Percentiles rank a stretch among this genome's conserved stretches.
phyloP scores from a whole-genome alignment of 2,888 invertebrate genomes.

The Sphaerophoria rueppellii region DNA sequence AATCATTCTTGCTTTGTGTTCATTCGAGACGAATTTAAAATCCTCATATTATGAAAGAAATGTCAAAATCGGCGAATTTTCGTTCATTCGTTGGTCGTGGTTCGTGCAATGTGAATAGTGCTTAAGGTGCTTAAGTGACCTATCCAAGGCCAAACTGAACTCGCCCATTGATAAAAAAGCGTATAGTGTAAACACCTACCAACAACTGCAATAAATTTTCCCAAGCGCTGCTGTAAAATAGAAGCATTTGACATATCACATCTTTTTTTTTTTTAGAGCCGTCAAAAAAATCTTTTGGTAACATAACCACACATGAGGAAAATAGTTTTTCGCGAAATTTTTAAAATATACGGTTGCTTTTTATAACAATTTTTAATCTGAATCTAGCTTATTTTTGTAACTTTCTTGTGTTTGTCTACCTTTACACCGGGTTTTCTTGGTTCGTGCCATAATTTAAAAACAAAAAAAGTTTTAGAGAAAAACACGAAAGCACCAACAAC shows the following conservation, averaged over 20 bases:
- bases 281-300: constrained; percentile 67
- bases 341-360: constrained; percentile 42
- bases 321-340: constrained; percentile 53
- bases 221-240: too few species aligned
- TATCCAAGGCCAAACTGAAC: too few species aligned
- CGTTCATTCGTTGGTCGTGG: too few species aligned
- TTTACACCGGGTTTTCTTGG: constrained; percentile 25
- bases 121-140: too few species aligned
- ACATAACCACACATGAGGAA: constrained; percentile 70
- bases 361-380: constrained; percentile 5
- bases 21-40: too few species aligned
- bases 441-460: constrained; percentile 24
- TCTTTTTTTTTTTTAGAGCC: constrained; percentile 45
- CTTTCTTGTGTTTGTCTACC: constrained; percentile 8
- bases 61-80: too few species aligned
- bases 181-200: too few species aligned
- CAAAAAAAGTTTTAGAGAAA: background rate
- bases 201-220: too few species aligned
- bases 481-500: constrained; percentile 7
- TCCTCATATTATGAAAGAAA: too few species aligned
- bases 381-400: background rate
- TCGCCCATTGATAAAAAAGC: too few species aligned
- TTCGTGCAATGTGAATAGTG: too few species aligned
- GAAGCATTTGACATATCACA: background rate
- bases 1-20: too few species aligned